Evolutionary conservation across 2,888 invertebrate species (phyloP), one percentile per base, ranked within the genome.

Genomic region (Euzetes globulus): DNA sequence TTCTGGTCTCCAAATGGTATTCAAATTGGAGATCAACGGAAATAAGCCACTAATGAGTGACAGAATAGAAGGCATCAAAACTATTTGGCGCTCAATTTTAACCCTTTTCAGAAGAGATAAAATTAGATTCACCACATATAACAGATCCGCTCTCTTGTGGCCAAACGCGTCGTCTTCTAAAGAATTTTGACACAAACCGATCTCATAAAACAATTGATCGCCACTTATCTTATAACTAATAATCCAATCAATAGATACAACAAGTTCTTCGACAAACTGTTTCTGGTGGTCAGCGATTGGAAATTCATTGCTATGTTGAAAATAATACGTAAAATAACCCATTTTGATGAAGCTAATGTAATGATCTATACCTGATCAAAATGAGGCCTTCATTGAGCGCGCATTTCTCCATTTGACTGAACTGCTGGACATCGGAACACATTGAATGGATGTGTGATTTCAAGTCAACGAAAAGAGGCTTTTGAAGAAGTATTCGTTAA

Each of bases 321-420:
- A 37, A 47, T 55, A 93, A 82, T 71, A 92, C 82, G 0, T 92
- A 90, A 83, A 92, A 92, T 80, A 78, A n/a, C 11, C n/a, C 4
- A 15, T 63, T 45, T 29, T 15, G 1, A 1, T 13, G 13, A 11
- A 41, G 41, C n/a, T n/a, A n/a, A n/a, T n/a, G n/a, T n/a, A n/a
- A n/a, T n/a, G n/a, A n/a, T n/a, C n/a, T n/a, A 63, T 75, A 74
- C 63, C 60, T 70, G 76, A 83, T 81, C 45, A 83, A 79, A 71
- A 83, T 80, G 1, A 83, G 79, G 13, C 82, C 81, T 77, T 84
- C 83, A 47, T 88, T 87, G 47, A 95, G 83, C 0, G 91, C 91
- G 71, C 91, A 89, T 79, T 90, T 89, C 83, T 93, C 93, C 84
- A 91, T 87, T 76, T 90, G 89, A 77, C 90, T 90, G 72, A 94